These are phyloP conservation scores for Caenorhabditis macrosperma DNA, from an alignment of 2,888 invertebrate species.

Conservation along the genomic window DNA sequence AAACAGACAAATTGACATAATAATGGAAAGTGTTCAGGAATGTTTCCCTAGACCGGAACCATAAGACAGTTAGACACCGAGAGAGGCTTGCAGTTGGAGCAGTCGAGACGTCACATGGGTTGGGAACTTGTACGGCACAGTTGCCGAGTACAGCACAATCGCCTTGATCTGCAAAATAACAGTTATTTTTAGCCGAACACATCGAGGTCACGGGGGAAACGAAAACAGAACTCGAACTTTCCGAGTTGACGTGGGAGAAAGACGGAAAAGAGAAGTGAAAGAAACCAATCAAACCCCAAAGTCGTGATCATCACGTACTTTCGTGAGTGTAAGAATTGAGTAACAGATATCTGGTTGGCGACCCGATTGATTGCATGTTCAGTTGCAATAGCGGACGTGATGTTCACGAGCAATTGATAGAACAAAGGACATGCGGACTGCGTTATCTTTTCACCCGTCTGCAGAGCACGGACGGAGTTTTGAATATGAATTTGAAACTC, in stretches of 20 bases:
- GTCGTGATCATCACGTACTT: not conserved
- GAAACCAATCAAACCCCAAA: not conserved
- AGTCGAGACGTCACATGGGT: constrained; percentile 74
- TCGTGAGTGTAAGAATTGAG: not conserved
- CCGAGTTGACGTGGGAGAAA: too few relatives aligned
- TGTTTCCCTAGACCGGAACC: not conserved
- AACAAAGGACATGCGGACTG: not conserved
- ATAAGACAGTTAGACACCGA: constrained; percentile 41
- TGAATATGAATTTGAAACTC: too few relatives aligned
- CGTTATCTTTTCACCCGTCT: not conserved
- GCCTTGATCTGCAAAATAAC: constrained; percentile 70
- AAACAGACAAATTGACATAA: constrained; percentile 9
- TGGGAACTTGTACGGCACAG: constrained; percentile 77
- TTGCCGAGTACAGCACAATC: constrained; percentile 76
- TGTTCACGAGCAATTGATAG: not conserved
- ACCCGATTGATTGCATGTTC: not conserved
- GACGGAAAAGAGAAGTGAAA: too few relatives aligned
- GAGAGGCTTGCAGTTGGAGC: constrained; percentile 75
- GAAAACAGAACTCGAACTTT: not conserved
- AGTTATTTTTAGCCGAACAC: constrained; percentile 2
- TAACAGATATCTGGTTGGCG: too few relatives aligned
- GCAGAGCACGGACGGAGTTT: too few relatives aligned
- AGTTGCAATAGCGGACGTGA: not conserved
- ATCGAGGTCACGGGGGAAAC: not conserved
- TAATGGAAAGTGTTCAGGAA: not conserved